Conservation (phyloP, 2,113 vertebrate species). For the Jacana jacana region DNA sequence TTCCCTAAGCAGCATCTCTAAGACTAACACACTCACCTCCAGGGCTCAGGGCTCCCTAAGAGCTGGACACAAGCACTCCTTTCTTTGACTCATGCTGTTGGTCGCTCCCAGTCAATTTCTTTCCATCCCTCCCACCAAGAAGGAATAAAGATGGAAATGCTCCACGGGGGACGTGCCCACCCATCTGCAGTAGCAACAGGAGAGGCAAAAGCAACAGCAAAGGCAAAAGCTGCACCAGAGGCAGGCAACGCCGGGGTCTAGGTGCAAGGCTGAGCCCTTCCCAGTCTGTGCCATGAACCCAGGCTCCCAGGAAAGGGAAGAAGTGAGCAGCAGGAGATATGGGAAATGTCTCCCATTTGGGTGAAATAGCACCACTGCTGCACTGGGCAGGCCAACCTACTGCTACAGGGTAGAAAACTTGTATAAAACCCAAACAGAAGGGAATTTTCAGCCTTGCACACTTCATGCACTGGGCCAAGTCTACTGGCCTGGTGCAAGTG, state of each 20-base stretch:
- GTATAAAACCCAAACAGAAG: not conserved
- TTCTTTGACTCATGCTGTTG: not conserved
- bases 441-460: not conserved
- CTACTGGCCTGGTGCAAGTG: not conserved
- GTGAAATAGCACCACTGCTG: not conserved
- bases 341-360: not conserved
- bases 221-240: not conserved
- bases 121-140: not conserved
- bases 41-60: not conserved
- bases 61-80: not conserved
- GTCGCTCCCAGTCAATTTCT: not conserved
- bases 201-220: not conserved
- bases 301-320: not conserved
- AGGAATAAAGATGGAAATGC: not conserved
- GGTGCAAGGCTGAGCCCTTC: not conserved
- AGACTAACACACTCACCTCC: not conserved
- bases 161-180: not conserved
- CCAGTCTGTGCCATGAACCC: fast-evolving
- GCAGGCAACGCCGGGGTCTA: fast-evolving
- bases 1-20: not conserved
- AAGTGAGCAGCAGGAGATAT: not conserved
- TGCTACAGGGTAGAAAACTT: not conserved
- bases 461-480: not conserved
- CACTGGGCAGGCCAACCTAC: not conserved
- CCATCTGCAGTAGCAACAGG: fast-evolving